Conservation (phyloP, 2,113 vertebrate species). For the Oryzias woworae region DNA sequence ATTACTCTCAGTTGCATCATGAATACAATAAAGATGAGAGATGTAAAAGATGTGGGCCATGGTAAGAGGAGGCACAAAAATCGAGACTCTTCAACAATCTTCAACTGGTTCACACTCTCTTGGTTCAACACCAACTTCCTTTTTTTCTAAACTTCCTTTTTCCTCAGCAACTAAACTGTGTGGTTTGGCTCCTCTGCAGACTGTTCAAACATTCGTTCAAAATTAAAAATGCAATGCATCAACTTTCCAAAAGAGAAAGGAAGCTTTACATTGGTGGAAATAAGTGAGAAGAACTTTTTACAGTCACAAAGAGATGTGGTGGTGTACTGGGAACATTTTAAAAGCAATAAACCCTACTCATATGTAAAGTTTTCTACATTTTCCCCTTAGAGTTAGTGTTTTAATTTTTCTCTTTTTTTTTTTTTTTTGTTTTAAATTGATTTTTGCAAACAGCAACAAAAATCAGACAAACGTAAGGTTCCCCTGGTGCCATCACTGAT, state of each 20-base stretch:
- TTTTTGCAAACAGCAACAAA: too few species aligned
- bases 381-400: too few species aligned
- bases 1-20: constrained; percentile 74
- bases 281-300: constrained; percentile 29
- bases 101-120: background rate
- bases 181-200: constrained; percentile 26
- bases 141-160: constrained; percentile 10
- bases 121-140: constrained; percentile 17
- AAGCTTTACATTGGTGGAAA: constrained; percentile 4
- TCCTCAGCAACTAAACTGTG: constrained; percentile 26
- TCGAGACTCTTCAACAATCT: constrained; percentile 19
- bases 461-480: too few species aligned
- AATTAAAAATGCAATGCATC: constrained; percentile 34
- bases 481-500: too few species aligned
- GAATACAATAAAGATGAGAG: constrained; percentile 48
- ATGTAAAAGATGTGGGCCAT: constrained; percentile 31
- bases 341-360: constrained; percentile 29
- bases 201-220: constrained; percentile 20
- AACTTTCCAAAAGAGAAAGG: constrained; percentile 28
- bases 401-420: too few species aligned
- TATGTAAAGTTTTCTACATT: background rate
- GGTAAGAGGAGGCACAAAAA: constrained; percentile 34
- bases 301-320: constrained; percentile 28
- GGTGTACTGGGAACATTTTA: constrained; percentile 17
- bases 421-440: too few species aligned